Base-by-base conservation (phyloP, 2,888 invertebrate genomes). In the Parthenolecanium corni region DNA sequence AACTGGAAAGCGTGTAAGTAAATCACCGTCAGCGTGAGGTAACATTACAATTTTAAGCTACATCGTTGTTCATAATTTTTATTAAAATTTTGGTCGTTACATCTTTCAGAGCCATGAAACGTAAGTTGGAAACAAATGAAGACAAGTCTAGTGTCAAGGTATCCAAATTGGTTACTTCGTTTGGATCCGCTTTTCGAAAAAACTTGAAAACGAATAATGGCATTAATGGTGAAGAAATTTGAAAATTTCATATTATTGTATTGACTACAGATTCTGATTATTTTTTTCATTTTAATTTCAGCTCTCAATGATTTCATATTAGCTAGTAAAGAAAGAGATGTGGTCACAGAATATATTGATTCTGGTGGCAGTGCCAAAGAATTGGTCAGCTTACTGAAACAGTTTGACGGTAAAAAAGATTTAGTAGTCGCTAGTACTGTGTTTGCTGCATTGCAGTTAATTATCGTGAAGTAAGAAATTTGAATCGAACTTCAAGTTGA, bases 281-380 rank as follows among this genome's bases (percentile, higher is more conserved):
- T n/a, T 16, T 18, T 36, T 16, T 14, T n/a, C 25, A 3, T 42
- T 14, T 16, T 31, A 31, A 21, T 38, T 38, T 4, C 49, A 58
- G 58, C 38, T 20, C 9, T 58, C 5, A 44, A 58, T 16, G 58
- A 58, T 20, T 58, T 58, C 23, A 38, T 58, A n/a, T 18, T 25
- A 12, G 38, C 49, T 18, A 49, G 49, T 38, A 58, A 51, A 24
- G 49, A 49, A 49, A 31, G 38, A 20, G 49, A 58, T 49, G 58
- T 58, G 1, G 40, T 49, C 21, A 46, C 44, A 12, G 49, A 58
- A 36, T 58, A 58, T 49, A 49, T 58, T n/a, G 38, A 58, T 12
- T 47, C 58, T 1, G 58, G 58, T n/a, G 58, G 58, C 23, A 58
- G 58, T 51, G 58, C 46, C 47, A 58, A 58, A 58, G 58, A 58